Conservation (phyloP, 2,113 vertebrate genomes). For the Lepus europaeus region DNA sequence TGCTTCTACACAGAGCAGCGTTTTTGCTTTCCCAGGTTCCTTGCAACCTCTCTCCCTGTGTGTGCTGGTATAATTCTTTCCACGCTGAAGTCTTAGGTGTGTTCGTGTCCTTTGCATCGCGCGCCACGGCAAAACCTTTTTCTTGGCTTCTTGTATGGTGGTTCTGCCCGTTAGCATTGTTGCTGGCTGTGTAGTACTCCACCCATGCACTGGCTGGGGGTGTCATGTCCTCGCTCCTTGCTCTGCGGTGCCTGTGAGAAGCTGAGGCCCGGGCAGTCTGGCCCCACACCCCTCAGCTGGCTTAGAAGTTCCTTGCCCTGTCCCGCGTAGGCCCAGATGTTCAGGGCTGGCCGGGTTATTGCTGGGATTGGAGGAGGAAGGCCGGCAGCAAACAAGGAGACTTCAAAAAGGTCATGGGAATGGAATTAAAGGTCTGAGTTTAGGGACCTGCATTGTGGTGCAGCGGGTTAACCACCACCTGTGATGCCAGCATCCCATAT, state of each 20-base stretch:
- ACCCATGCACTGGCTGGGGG: fast-evolving
- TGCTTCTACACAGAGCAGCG: too few relatives aligned
- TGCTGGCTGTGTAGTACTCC: background rate
- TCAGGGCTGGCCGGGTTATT: background rate
- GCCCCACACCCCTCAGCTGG: background rate
- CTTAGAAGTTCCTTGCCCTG: background rate
- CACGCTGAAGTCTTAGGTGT: background rate
- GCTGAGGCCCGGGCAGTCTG: background rate
- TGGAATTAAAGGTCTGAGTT: too few relatives aligned
- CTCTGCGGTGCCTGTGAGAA: fast-evolving
- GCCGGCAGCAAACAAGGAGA: background rate
- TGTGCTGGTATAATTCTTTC: background rate
- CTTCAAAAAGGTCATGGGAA: background rate
- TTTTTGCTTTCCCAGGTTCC: background rate
- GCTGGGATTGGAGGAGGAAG: background rate
- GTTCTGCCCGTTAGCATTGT: background rate
- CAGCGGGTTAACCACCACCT: too few relatives aligned
- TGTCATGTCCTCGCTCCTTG: background rate
- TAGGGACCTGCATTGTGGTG: too few relatives aligned
- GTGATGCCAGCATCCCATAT: too few relatives aligned
- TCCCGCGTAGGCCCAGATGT: too few relatives aligned
- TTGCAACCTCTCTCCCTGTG: background rate
- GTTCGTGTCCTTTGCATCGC: background rate
- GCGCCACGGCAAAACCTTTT: background rate
- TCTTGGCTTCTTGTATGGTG: background rate